Percentiles rank a stretch among this genome's conserved stretches.
These are phyloP conservation scores for Brienomyrus brachyistius DNA, from an alignment of 2,113 vertebrate genomes.

Conservation along the genomic window DNA sequence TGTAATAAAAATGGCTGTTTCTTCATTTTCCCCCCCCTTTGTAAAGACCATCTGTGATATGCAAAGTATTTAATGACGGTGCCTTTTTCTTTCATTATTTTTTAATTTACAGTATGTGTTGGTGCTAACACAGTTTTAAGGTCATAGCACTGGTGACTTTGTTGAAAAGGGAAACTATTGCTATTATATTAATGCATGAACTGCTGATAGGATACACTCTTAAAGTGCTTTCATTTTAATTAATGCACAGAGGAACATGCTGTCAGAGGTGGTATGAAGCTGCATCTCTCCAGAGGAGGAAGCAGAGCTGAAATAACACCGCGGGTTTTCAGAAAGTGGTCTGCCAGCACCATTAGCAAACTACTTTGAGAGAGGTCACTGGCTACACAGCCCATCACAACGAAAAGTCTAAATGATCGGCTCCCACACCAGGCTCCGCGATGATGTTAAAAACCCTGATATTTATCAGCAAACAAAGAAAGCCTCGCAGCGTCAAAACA, in stretches of 20 bases:
- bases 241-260: neutral
- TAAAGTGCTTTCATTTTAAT: constrained; percentile 8
- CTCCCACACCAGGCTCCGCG: neutral
- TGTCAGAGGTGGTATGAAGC: neutral
- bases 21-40: neutral
- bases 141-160: neutral
- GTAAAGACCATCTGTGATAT: constrained; percentile 9
- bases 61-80: neutral
- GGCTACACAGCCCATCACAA: neutral
- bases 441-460: neutral
- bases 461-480: neutral
- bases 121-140: neutral
- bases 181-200: neutral
- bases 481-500: neutral
- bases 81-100: neutral
- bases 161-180: neutral
- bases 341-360: neutral
- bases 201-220: neutral
- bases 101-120: constrained; percentile 8
- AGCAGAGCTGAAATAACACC: neutral
- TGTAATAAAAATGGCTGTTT: neutral
- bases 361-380: neutral
- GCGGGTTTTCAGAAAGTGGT: neutral
- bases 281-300: neutral
- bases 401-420: neutral